Evolutionary conservation across 2,888 invertebrate genomes (phyloP).

Genomic region (Lithophane semibrunnea): DNA sequence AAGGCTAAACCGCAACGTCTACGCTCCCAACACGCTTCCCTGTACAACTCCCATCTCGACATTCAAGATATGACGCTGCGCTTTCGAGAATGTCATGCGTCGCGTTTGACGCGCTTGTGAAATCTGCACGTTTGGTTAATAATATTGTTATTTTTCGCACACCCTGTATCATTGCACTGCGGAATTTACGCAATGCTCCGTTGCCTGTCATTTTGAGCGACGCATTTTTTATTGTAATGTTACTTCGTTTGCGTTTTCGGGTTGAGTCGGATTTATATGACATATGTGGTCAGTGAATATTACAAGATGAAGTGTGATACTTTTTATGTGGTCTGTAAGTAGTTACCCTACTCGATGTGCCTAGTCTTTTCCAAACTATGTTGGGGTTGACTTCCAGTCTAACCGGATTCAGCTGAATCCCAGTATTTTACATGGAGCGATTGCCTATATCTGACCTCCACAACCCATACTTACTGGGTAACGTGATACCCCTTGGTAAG

Average conservation of each 20-base stretch:
- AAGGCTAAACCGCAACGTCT: neutral
- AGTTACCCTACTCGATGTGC: too few relatives aligned
- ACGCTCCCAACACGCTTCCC: slow-evolving; percentile 5
- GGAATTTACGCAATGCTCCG: slow-evolving; percentile 32
- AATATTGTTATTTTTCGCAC: slow-evolving; percentile 69
- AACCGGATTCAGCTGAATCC: too few relatives aligned
- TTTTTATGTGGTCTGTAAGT: neutral
- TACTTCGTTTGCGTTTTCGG: slow-evolving; percentile 10
- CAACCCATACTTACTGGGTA: too few relatives aligned
- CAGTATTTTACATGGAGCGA: too few relatives aligned
- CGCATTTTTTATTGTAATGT: slow-evolving; percentile 21
- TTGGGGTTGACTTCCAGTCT: too few relatives aligned
- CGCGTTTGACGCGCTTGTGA: slow-evolving; percentile 79
- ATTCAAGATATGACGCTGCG: slow-evolving; percentile 84
- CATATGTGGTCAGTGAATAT: neutral
- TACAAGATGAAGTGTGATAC: neutral
- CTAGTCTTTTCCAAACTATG: too few relatives aligned
- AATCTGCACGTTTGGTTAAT: slow-evolving; percentile 74
- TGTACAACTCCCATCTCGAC: slow-evolving; percentile 52
- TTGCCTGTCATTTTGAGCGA: slow-evolving; percentile 26
- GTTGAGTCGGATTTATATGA: neutral
- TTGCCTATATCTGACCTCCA: too few relatives aligned
- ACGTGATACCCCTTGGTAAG: too few relatives aligned
- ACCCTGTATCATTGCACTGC: slow-evolving; percentile 48
- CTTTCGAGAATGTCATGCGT: slow-evolving; percentile 77